Percentiles rank a stretch among this genome's conserved stretches.
phyloP scores from a whole-genome alignment of 2,797 vertebrate species.

The Esox masquinongy region DNA sequence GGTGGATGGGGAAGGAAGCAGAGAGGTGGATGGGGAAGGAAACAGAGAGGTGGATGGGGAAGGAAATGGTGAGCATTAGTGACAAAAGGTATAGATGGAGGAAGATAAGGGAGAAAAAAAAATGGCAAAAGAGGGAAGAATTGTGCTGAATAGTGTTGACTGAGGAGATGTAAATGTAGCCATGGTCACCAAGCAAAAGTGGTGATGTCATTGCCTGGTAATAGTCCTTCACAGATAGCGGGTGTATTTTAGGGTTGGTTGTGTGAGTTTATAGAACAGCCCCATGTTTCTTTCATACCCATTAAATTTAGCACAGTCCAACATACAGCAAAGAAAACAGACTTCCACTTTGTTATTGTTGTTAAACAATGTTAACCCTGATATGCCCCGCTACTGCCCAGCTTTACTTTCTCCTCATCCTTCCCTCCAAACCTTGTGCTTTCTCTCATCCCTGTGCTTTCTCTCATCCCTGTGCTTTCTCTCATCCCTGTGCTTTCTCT shows the following conservation, averaged over 20 bases:
- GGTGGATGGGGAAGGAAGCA: neutral
- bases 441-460: no score
- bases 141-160: slow-evolving; percentile 46
- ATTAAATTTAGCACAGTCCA: neutral
- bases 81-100: no score
- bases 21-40: neutral
- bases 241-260: slow-evolving; percentile 32
- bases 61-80: neutral
- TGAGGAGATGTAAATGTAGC: slow-evolving; percentile 59
- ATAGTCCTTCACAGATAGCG: slow-evolving; percentile 34
- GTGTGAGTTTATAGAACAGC: neutral
- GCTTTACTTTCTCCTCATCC: neutral
- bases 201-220: slow-evolving; percentile 61
- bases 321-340: neutral
- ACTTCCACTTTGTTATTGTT: neutral
- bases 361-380: neutral
- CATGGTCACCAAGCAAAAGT: slow-evolving; percentile 67
- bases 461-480: no score
- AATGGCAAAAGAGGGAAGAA: slow-evolving; percentile 35
- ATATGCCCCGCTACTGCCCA: neutral
- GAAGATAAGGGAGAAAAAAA: neutral
- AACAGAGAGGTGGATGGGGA: slow-evolving; percentile 3
- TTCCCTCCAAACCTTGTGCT: neutral
- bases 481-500: no score
- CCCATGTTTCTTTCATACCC: neutral